These are phyloP conservation scores for Cantharis nigra DNA, from an alignment of 2,888 invertebrate species.

Conservation along the genomic window DNA sequence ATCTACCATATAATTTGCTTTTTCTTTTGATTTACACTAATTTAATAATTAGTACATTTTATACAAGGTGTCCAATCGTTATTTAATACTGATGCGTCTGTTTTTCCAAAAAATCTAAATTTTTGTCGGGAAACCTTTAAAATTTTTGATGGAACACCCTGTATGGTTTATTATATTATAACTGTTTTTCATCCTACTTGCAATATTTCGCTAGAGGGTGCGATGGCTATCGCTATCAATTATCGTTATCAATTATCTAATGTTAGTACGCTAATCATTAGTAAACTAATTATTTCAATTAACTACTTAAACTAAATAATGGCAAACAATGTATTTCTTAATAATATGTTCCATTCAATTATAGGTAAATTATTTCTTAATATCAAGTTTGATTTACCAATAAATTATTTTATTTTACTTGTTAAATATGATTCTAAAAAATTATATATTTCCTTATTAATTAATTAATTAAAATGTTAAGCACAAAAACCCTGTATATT, in stretches of 20 bases:
- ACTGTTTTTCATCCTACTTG: not conserved
- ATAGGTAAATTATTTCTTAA: not conserved
- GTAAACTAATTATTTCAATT: not conserved
- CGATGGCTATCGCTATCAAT: not conserved
- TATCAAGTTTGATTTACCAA: not conserved
- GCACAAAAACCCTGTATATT: conserved; percentile 2
- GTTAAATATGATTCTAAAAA: not conserved
- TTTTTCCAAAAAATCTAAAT: not conserved
- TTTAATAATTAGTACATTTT: not conserved
- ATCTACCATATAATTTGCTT: not conserved
- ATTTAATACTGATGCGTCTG: not conserved
- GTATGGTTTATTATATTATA: not conserved
- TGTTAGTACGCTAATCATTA: not conserved
- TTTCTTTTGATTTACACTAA: not conserved
- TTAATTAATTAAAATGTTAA: not conserved
- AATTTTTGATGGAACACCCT: not conserved
- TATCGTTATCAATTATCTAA: not conserved
- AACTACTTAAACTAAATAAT: not conserved
- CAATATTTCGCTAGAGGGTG: not conserved
- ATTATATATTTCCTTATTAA: not conserved
- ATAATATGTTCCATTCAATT: not conserved
- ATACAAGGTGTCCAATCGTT: not conserved
- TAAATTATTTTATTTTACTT: not conserved
- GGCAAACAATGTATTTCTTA: not conserved
- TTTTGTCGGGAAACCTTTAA: not conserved